Conservation (phyloP, 2,113 vertebrate genomes). For the Colistium nudipinnis region DNA sequence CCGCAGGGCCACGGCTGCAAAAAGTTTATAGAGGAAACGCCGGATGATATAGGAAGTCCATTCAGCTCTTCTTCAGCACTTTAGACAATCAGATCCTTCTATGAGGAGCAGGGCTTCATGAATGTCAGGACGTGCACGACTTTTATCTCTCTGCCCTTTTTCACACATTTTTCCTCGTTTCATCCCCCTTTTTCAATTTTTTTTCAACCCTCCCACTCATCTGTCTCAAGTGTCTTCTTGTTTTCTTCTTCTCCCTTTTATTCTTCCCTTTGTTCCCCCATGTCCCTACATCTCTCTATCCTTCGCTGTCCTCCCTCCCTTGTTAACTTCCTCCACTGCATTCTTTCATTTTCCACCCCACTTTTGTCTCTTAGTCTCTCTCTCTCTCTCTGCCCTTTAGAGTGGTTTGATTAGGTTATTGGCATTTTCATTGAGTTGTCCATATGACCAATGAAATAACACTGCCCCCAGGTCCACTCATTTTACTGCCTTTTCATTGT, state of each 20-base stretch:
- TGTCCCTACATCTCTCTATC: background rate
- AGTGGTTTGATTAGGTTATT: constrained; percentile 78
- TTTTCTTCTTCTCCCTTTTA: constrained; percentile 6
- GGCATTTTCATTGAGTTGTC: constrained; percentile 80
- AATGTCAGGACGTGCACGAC: constrained; percentile 54
- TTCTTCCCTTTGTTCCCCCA: constrained; percentile 6
- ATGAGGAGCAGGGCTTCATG: constrained; percentile 52
- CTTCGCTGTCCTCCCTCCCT: background rate
- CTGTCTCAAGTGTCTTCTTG: constrained; percentile 3
- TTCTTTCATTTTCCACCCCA: constrained; percentile 9
- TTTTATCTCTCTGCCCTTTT: constrained; percentile 38
- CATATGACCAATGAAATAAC: constrained; percentile 75
- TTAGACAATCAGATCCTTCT: constrained; percentile 47
- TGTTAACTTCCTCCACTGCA: background rate
- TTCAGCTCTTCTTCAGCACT: constrained; percentile 29
- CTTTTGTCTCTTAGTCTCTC: constrained; percentile 24
- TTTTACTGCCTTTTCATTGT: constrained; percentile 48
- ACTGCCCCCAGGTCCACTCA: constrained; percentile 59
- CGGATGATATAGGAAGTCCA: constrained; percentile 16
- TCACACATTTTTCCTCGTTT: constrained; percentile 13
- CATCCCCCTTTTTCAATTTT: constrained; percentile 14
- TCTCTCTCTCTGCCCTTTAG: constrained; percentile 72
- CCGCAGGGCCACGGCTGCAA: background rate
- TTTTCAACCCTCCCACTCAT: constrained; percentile 12
- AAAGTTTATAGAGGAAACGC: background rate